A percentile compares a stretch with the other conserved stretches of the same genome.
Conservation (phyloP, 2,888 invertebrate genomes). For the Luperina nickerlii region DNA sequence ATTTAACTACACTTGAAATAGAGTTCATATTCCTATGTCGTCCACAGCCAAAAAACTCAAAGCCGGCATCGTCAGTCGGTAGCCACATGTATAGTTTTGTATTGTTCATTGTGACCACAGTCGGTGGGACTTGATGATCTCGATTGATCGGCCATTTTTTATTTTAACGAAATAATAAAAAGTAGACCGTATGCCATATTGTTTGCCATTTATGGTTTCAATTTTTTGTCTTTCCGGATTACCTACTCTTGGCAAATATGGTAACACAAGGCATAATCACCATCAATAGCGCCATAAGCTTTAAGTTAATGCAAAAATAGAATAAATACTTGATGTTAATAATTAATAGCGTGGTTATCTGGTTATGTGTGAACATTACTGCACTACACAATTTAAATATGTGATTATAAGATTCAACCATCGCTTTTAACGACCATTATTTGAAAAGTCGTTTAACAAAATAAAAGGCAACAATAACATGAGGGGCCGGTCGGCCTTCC, state of each 20-base stretch:
- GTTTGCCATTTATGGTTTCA: slow-evolving; percentile 85
- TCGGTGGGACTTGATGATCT: slow-evolving; percentile 80
- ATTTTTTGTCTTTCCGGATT: slow-evolving; percentile 84
- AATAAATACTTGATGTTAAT: not conserved
- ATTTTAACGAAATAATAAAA: slow-evolving; percentile 78
- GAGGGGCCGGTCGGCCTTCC: slow-evolving; percentile 79
- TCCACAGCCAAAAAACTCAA: slow-evolving; percentile 65
- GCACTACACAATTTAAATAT: slow-evolving; percentile 18
- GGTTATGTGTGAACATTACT: slow-evolving; percentile 8
- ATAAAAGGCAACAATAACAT: slow-evolving; percentile 67
- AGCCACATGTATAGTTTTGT: slow-evolving; percentile 86
- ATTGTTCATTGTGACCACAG: slow-evolving; percentile 87
- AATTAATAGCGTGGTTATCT: not conserved
- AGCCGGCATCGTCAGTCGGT: slow-evolving; percentile 83
- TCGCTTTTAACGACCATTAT: slow-evolving; percentile 61
- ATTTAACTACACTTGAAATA: slow-evolving; percentile 55
- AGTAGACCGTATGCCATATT: slow-evolving; percentile 78
- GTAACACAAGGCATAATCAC: not conserved
- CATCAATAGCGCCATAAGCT: not conserved
- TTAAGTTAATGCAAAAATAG: not conserved
- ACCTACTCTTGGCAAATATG: slow-evolving; percentile 20
- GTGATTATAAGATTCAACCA: slow-evolving; percentile 14
- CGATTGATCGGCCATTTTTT: slow-evolving; percentile 84
- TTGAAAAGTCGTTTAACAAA: slow-evolving; percentile 68
- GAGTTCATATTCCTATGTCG: slow-evolving; percentile 64